phyloP scores from a whole-genome alignment of 2,797 vertebrate species.

The Paedocypris micromegethes region DNA sequence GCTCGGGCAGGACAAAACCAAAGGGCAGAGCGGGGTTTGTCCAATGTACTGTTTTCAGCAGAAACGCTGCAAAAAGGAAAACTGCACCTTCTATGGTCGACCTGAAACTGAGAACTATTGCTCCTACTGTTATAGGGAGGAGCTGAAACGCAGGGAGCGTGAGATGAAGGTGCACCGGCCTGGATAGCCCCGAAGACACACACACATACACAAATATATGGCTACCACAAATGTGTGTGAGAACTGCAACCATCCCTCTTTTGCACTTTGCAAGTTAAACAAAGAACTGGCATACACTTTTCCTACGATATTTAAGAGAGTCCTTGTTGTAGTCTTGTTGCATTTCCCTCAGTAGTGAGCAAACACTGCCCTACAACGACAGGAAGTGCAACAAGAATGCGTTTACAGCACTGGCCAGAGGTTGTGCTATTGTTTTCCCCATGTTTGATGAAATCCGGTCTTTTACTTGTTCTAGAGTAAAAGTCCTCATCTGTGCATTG shows the following conservation, averaged over 20 bases:
- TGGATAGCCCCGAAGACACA: slow-evolving; percentile 66
- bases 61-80: slow-evolving; percentile 92
- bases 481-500: slow-evolving; percentile 67
- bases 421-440: slow-evolving; percentile 58
- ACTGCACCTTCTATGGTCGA: slow-evolving; percentile 96
- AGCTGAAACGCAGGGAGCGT: slow-evolving; percentile 88
- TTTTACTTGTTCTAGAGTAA: slow-evolving; percentile 83
- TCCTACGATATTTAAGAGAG: slow-evolving; percentile 65
- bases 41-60: slow-evolving; percentile 86
- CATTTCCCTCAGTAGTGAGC: slow-evolving; percentile 62
- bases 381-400: slow-evolving; percentile 68
- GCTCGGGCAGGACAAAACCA: slow-evolving; percentile 84
- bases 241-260: slow-evolving; percentile 53
- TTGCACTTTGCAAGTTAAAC: slow-evolving; percentile 62
- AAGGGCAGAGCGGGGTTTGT: slow-evolving; percentile 77
- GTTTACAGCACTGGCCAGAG: slow-evolving; percentile 79
- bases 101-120: slow-evolving; percentile 95
- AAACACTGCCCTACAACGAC: slow-evolving; percentile 57
- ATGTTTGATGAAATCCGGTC: slow-evolving; percentile 51
- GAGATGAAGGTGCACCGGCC: slow-evolving; percentile 85
- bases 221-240: slow-evolving; percentile 43
- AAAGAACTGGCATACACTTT: slow-evolving; percentile 59
- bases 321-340: slow-evolving; percentile 61
- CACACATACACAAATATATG: slow-evolving; percentile 12
- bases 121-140: slow-evolving; percentile 98